Base-by-base conservation (phyloP, 2,113 vertebrate species). In the Trochalopteron elliotii region DNA sequence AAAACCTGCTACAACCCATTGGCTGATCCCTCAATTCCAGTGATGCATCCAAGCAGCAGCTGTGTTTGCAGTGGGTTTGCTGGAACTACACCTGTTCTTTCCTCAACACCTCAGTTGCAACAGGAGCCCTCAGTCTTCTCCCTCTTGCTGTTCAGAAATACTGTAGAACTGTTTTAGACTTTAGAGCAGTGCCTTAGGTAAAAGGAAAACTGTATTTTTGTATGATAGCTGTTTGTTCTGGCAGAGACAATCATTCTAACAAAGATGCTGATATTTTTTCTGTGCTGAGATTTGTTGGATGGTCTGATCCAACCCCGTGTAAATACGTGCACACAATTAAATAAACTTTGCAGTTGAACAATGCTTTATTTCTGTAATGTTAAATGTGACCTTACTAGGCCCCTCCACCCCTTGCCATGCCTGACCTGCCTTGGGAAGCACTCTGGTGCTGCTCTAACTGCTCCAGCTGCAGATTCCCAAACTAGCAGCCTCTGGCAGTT, bases 301-400 rank as follows among this genome's bases (percentile, higher is more conserved):
- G 93, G 80, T 97, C 97, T 97, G 95, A 98, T 98, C 96, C 94
- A 97, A 95, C 90, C 97, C 94, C 95, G n/a, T 99, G 98, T 98
- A 98, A 98, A 98, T 98, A 98, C 42, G 74, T 97, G 97, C 93
- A 53, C 95, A 95, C 96, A 98, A 97, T 98, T 98, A 97, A 98
- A 99, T 99, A 99, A 99, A 99, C 98, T 98, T 99, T 98, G 97
- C 97, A 98, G 97, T 97, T 97, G 96, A 98, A 98, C 94, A 92
- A 61, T 42, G 84, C 81, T 84, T 97, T 94, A 65, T 93, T 92
- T 90, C 89, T 96, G 57, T 87, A 57, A 74, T 84, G 70, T 57
- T 77, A 63, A 94, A 67, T 56, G 2, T 71, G 63, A 40, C 50
- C 71, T 90, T 67, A 42, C 63, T 39, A 74, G 90, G 75, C n/a